Evolutionary conservation across 2,113 vertebrate genomes (phyloP).

Genomic region (Grammomys dolichurus): DNA sequence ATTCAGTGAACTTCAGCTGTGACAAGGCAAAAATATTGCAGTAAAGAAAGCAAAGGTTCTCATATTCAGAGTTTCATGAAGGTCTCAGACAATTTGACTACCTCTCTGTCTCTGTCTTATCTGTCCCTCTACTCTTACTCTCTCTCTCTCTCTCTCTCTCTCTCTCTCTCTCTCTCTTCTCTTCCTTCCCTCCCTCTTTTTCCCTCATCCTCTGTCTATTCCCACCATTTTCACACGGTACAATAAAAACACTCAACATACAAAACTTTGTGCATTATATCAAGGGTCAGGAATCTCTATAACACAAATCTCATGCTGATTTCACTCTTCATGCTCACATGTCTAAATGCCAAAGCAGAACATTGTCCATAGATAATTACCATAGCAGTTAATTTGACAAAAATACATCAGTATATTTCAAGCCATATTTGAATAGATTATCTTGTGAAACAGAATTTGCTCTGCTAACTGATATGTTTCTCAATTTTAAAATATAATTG

Average conservation of each 20-base stretch:
- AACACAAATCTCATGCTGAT: not conserved
- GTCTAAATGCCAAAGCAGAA: not conserved
- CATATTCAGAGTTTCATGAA: not conserved
- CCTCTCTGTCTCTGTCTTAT: not conserved
- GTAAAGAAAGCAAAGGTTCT: not conserved
- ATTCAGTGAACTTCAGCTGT: not conserved
- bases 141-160: too few species aligned
- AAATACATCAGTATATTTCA: not conserved
- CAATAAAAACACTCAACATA: rapidly evolving
- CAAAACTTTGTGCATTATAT: not conserved
- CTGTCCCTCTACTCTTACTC: not conserved
- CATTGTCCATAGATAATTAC: not conserved
- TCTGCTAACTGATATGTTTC: not conserved
- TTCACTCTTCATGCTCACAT: not conserved
- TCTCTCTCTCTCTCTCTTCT: not conserved
- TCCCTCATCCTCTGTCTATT: not conserved
- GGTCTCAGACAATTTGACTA: not conserved
- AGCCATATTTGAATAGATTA: not conserved
- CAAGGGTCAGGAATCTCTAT: not conserved
- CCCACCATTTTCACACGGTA: not conserved
- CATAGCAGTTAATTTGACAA: not conserved
- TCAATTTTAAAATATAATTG: not conserved
- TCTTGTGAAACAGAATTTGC: not conserved
- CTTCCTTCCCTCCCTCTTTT: not conserved
- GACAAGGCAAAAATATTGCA: not conserved